Base-by-base conservation (phyloP, 2,888 invertebrate genomes). In the Exocentrus adspersus region DNA sequence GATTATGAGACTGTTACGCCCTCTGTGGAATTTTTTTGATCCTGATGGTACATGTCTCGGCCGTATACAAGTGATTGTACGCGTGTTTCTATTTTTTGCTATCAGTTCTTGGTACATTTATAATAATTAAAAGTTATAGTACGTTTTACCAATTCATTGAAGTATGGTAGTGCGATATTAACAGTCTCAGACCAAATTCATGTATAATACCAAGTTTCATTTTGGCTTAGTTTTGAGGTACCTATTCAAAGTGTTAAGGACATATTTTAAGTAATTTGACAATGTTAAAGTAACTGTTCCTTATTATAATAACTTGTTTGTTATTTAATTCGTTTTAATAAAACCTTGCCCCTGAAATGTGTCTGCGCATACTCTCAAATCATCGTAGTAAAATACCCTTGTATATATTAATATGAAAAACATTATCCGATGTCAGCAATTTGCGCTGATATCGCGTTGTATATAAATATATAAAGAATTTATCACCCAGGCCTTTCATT, bases 401-500 rank as follows among this genome's bases (percentile, higher is more conserved):
- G 32, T 32, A 5, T 10, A 5, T 10, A 32, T 10, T 24, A n/a
- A 5, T 24, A 46, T 24, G 46, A 24, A 24, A 24, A 46, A 17
- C 24, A 51, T 51, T 24, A 28, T 50, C 16, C 21, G 16, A 50
- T 14, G 48, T 24, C 10, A 50, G 16, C 28, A 30, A 30, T 51
- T 51, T 17, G 6, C 14, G 20, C 12, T 30, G 30, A 51, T 30
- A 3, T 30, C 14, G 30, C 17, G 19, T 30, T 28, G 32, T 51
- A 30, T 19, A 24, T 24, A 24, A 10, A 32, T 10, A 32, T 32
- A 32, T n/a, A 42, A 53, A 53, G 41, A 20, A 37, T 41, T 52
- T 41, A 21, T 41, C 14, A 53, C 53, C 43, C 43, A 42, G 54
- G 54, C 30, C 43, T 54, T 37, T 21, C 14, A 60, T 60, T 52